These are phyloP conservation scores for Spodoptera frugiperda DNA, from an alignment of 1,140 invertebrate genomes.

Conservation along the genomic window DNA sequence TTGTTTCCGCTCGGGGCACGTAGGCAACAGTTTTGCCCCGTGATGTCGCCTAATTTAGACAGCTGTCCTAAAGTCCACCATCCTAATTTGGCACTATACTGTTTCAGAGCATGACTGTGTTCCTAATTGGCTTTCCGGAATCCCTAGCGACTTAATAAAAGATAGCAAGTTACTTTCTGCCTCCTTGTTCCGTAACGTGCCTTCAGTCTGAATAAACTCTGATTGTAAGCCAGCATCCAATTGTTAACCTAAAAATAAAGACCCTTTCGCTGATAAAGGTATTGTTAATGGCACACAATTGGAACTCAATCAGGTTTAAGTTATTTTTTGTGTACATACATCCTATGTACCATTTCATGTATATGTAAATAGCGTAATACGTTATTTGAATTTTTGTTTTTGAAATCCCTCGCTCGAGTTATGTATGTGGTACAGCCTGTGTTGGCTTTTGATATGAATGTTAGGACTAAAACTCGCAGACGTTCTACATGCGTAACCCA, in stretches of 20 bases:
- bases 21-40: conserved; percentile 26
- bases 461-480: neutral
- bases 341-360: neutral
- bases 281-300: conserved; percentile 24
- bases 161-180: conserved; percentile 27
- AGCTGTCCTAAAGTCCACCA: conserved; percentile 32
- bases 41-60: conserved; percentile 35
- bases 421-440: neutral
- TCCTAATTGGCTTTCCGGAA: conserved; percentile 22
- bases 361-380: neutral
- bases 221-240: conserved; percentile 33
- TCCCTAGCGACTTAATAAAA: conserved; percentile 13
- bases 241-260: conserved; percentile 31
- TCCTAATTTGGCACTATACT: conserved; percentile 30
- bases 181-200: neutral
- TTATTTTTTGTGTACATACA: conserved; percentile 14
- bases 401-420: neutral
- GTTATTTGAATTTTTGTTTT: neutral
- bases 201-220: conserved; percentile 35
- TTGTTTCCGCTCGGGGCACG: conserved; percentile 21
- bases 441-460: conserved; percentile 3
- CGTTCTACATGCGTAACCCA: neutral
- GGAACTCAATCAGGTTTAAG: conserved; percentile 17
- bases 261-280: conserved; percentile 19
- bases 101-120: conserved; percentile 22